A percentile compares a stretch with the other conserved stretches of the same genome.
Conservation (phyloP, 2,113 vertebrate species). For the Sorex araneus region DNA sequence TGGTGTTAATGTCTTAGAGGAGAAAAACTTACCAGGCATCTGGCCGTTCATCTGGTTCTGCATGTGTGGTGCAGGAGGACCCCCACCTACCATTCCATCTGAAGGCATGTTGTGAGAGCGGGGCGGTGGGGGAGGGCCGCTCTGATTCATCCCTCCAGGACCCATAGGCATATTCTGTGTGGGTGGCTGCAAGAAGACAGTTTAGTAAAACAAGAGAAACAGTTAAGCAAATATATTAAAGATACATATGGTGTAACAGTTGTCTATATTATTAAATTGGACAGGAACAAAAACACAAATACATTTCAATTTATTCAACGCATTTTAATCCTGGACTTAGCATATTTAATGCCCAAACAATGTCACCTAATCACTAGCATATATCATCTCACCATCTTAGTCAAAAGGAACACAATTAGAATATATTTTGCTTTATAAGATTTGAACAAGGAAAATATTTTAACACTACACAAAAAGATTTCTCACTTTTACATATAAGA, state of each 20-base stretch:
- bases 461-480: constrained; percentile 43
- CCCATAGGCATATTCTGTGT: constrained; percentile 99
- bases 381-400: constrained; percentile 42
- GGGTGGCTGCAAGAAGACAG: constrained; percentile 94
- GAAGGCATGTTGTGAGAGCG: constrained; percentile 97
- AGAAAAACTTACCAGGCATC: constrained; percentile 97
- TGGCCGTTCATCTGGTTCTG: constrained; percentile 99
- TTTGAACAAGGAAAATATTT: constrained; percentile 29
- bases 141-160: constrained; percentile 97
- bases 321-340: constrained; percentile 29
- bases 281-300: constrained; percentile 69
- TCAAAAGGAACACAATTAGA: constrained; percentile 42
- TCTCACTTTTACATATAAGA: constrained; percentile 26
- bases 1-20: constrained; percentile 92
- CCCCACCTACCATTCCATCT: constrained; percentile 96
- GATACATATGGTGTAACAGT: constrained; percentile 80
- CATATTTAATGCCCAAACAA: constrained; percentile 56
- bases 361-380: constrained; percentile 59
- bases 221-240: constrained; percentile 84
- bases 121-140: constrained; percentile 95
- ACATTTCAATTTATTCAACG: constrained; percentile 54
- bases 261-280: constrained; percentile 71
- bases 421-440: constrained; percentile 34
- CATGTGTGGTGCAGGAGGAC: constrained; percentile 97
- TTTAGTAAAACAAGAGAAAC: constrained; percentile 88